Base-by-base conservation (phyloP, 2,888 invertebrate genomes). In the Omphaloscelis lunosa region DNA sequence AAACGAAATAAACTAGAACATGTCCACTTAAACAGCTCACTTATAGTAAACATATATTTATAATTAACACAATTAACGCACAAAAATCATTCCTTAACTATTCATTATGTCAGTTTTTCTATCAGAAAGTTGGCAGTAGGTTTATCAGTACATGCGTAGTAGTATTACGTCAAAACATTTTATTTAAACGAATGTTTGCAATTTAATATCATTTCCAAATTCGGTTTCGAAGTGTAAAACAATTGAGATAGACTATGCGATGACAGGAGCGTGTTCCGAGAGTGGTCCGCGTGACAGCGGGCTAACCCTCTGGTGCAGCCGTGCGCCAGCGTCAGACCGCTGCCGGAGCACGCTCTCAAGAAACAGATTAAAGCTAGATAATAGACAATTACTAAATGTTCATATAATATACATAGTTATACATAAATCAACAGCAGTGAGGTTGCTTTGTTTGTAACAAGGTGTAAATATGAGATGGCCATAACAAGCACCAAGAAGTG, bases 121-220 rank as follows among this genome's bases (percentile, higher is more conserved):
- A 95, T 95, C 93, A 95, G 93, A 95, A 94, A 93, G 93, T 95
- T 96, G 96, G 96, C 96, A 96, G 96, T 96, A 94, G 92, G 91
- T 92, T 86, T 82, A 91, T 95, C 95, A 95, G 96, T 96, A 92
- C 95, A 89, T 90, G 90, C 87, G 82, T 82, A 82, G 80, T 72
- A 72, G 91, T 83, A 92, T 92, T 91, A 84, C 89, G 89, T 89
- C 79, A 86, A 85, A 78, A 86, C 77, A 79, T 89, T 91, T 92
- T 89, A 89, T 91, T 92, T 91, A 87, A 85, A 90, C 88, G 90
- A 93, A 92, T 90, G 92, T 92, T 89, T 89, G 85, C 89, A 90
- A 91, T 92, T 92, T 93, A 95, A 95, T 95, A 95, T 95, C 94
- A 93, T 92, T 92, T 91, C 90, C 91, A 91, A 94, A 94, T 94